A percentile compares a stretch with the other conserved stretches of the same genome.
These are phyloP conservation scores for Folsomia candida DNA, from an alignment of 2,888 invertebrate species.

Conservation along the genomic window DNA sequence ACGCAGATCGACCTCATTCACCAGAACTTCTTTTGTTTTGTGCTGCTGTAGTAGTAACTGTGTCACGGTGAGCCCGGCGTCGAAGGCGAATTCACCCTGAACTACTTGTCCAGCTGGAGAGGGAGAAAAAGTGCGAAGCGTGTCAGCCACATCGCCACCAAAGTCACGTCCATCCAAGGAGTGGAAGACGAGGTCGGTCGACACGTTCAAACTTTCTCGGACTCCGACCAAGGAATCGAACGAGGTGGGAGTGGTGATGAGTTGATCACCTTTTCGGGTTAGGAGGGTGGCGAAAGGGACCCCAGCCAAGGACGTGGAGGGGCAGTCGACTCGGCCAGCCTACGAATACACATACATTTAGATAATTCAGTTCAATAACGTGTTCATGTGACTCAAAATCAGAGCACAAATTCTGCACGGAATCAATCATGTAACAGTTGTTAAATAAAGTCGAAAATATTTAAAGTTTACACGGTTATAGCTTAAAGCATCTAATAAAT, in stretches of 20 bases:
- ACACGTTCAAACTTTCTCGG: not conserved
- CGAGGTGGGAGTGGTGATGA: no score
- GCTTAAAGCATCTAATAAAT: no score
- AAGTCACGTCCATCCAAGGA: not conserved
- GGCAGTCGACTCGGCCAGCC: slow-evolving; percentile 6
- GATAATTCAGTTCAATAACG: no score
- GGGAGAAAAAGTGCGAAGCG: slow-evolving; percentile 10
- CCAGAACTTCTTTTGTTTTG: no score
- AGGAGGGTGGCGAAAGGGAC: slow-evolving; percentile 29
- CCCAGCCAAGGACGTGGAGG: slow-evolving; percentile 19
- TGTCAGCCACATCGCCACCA: slow-evolving; percentile 14
- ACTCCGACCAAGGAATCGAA: not conserved
- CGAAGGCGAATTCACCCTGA: slow-evolving; percentile 15
- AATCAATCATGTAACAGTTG: no score
- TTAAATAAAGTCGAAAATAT: no score
- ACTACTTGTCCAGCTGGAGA: slow-evolving; percentile 24
- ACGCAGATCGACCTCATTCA: no score
- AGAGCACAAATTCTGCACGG: no score
- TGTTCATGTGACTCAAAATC: no score
- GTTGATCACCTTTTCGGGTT: slow-evolving; percentile 15
- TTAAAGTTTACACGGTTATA: no score
- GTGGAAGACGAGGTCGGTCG: not conserved
- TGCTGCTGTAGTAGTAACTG: no score
- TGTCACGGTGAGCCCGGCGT: slow-evolving; percentile 9
- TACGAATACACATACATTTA: not conserved